Evolutionary conservation across 2,888 invertebrate genomes (phyloP), one percentile per base, ranked within the genome.

Genomic region (Erynnis tages): DNA sequence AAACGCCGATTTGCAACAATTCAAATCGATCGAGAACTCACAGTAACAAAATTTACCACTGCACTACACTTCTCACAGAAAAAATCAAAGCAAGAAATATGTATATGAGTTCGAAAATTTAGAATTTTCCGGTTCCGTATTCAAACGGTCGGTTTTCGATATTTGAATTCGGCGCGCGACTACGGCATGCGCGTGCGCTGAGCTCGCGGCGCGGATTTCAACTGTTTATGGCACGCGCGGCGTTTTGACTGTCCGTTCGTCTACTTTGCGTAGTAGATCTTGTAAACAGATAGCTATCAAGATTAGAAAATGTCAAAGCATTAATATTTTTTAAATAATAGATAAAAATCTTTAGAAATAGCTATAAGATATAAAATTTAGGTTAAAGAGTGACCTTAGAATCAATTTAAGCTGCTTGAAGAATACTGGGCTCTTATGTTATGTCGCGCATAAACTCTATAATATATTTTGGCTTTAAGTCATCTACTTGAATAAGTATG

Each of bases 151-250:
- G 41, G 40, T 50, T 52, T 66, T 58, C 50, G 57, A 68, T 65
- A 66, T 67, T 59, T 54, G 58, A 53, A 52, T 59, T 61, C 63
- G 59, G 49, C 56, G 57, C 57, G 52, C 62, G 49, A 57, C 66
- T 55, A 60, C 54, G 58, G 23, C 52, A 67, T 73, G 75, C 86
- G 88, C 88, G 88, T 88, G 88, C 88, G 88, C 83, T 69, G 61
- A 54, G 73, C 63, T 62, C 79, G 85, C 83, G 75, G 68, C 74
- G 78, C 77, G 73, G 76, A 71, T 76, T 83, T 81, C 73, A 80
- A 88, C 88, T 88, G 88, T 75, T 80, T 74, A 68, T 64, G 54
- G 59, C 52, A 45, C 45, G 50, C 50, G 50, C 50, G 17, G 19
- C 27, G 50, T 50, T 49, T 49, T 49, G 41, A 41, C 49, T 49